These are phyloP conservation scores for Euclidia mi DNA, from an alignment of 2,888 invertebrate species.

Conservation along the genomic window DNA sequence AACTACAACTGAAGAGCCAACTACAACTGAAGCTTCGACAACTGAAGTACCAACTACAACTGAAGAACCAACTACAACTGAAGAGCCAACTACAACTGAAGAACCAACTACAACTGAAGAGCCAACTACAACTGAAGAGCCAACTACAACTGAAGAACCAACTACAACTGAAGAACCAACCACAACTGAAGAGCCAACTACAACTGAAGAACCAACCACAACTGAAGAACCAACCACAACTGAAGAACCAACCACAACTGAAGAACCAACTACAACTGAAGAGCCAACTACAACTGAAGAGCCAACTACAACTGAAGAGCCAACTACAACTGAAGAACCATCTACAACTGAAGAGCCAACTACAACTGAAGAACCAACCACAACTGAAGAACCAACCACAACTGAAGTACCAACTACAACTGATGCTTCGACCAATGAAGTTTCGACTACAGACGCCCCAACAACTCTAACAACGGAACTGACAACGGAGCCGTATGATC, in stretches of 20 bases:
- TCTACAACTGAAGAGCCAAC: slow-evolving; percentile 12
- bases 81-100: slow-evolving; percentile 2
- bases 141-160: slow-evolving; percentile 3
- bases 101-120: neutral
- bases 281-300: neutral
- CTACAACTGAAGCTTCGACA: slow-evolving; percentile 17
- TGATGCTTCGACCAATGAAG: slow-evolving; percentile 8
- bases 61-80: slow-evolving; percentile 11
- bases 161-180: neutral
- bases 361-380: slow-evolving; percentile 17
- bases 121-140: slow-evolving; percentile 12
- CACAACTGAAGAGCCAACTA: slow-evolving; percentile 11
- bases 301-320: slow-evolving; percentile 9
- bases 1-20: neutral
- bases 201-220: slow-evolving; percentile 1
- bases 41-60: slow-evolving; percentile 10
- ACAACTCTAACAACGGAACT: too few species aligned
- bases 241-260: slow-evolving; percentile 9
- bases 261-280: slow-evolving; percentile 7
- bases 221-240: slow-evolving; percentile 6
- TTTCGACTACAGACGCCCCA: slow-evolving; percentile 9
- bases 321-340: slow-evolving; percentile 7
- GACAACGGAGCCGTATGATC: slow-evolving; percentile 12
- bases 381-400: neutral
- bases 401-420: slow-evolving; percentile 26